phyloP scores from a whole-genome alignment of 2,797 vertebrate species.

The Epinephelus awoara region DNA sequence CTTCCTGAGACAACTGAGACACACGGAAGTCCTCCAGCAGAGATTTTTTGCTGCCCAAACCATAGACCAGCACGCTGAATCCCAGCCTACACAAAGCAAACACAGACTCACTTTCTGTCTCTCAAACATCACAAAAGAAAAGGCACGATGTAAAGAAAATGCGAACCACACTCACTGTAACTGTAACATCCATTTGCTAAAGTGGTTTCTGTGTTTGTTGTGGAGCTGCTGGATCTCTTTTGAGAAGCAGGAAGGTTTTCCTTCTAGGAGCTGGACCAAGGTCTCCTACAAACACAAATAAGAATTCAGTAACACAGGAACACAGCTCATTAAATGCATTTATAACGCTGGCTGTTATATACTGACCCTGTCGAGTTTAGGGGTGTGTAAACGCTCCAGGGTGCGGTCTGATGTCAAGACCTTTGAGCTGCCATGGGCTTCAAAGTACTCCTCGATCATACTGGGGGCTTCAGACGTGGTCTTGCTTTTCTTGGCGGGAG shows the following conservation, averaged over 20 bases:
- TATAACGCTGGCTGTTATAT: not conserved
- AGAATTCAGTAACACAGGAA: not conserved
- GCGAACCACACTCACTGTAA: constrained; percentile 86
- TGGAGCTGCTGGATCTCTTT: constrained; percentile 90
- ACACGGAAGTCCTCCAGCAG: constrained; percentile 94
- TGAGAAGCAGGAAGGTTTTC: constrained; percentile 86
- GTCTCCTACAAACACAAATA: constrained; percentile 85
- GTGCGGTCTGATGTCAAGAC: constrained; percentile 96
- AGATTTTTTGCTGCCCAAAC: constrained; percentile 94
- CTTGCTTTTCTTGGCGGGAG: constrained; percentile 89
- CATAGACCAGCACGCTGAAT: constrained; percentile 95
- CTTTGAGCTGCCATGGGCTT: constrained; percentile 97
- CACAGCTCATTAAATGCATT: not conserved
- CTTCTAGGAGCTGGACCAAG: constrained; percentile 87
- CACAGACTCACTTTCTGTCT: not conserved
- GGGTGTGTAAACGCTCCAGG: constrained; percentile 90
- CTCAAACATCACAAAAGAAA: not conserved
- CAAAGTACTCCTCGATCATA: constrained; percentile 96
- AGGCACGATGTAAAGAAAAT: not conserved
- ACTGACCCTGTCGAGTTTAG: constrained; percentile 93
- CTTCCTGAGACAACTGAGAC: constrained; percentile 86
- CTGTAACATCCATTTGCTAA: constrained; percentile 97
- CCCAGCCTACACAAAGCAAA: constrained; percentile 85
- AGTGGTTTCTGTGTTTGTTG: constrained; percentile 89
- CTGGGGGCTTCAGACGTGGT: constrained; percentile 77